These are phyloP conservation scores for Caiman crocodilus DNA, from an alignment of 2,797 vertebrate species.

Conservation along the genomic window DNA sequence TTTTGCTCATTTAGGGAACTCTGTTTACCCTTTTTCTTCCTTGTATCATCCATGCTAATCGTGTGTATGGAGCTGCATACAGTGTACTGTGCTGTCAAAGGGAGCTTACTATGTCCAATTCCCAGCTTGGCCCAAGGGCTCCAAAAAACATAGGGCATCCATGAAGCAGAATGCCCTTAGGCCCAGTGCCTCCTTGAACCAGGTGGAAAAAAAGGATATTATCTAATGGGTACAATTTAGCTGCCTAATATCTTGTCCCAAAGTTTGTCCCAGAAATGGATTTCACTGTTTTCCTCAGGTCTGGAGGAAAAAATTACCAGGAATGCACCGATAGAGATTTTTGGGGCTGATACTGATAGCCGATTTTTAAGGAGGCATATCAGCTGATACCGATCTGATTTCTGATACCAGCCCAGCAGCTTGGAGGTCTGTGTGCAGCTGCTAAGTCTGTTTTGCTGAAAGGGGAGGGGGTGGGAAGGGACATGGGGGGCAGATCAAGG, in stretches of 20 bases:
- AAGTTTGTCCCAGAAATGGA: background rate
- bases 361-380: too few species aligned
- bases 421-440: too few species aligned
- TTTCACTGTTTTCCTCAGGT: background rate
- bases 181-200: background rate
- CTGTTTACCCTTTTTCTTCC: too few species aligned
- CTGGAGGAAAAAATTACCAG: background rate
- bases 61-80: background rate
- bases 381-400: too few species aligned
- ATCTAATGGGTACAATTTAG: background rate
- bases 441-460: too few species aligned
- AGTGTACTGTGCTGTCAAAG: background rate
- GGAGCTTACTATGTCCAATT: background rate
- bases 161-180: background rate
- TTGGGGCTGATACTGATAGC: too few species aligned
- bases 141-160: background rate
- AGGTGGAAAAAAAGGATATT: accelerated
- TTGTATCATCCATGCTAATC: background rate
- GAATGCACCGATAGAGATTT: too few species aligned
- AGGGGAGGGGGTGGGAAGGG: too few species aligned
- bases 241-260: background rate
- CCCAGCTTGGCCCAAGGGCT: background rate
- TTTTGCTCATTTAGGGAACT: too few species aligned
- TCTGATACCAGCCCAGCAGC: too few species aligned
- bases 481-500: too few species aligned